These are phyloP conservation scores for Gandaritis pyraliata DNA, from an alignment of 2,888 invertebrate species.

Conservation along the genomic window DNA sequence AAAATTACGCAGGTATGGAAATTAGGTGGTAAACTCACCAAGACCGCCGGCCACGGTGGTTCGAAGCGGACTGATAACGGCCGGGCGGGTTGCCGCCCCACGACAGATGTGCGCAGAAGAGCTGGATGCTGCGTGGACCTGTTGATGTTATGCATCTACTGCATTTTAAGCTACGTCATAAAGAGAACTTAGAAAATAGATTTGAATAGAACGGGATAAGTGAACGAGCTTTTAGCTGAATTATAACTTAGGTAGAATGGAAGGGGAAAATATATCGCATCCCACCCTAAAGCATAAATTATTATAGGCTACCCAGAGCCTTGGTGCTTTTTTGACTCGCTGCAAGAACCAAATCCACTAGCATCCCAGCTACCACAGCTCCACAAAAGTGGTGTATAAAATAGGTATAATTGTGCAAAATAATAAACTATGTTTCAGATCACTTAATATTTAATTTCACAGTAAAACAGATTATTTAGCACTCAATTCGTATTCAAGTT, in stretches of 20 bases:
- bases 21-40: slow-evolving; percentile 51
- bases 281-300: no score
- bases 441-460: slow-evolving; percentile 7
- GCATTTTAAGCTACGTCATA: slow-evolving; percentile 7
- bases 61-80: slow-evolving; percentile 64
- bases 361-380: no score
- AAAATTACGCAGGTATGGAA: not conserved
- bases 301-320: no score
- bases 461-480: slow-evolving; percentile 10
- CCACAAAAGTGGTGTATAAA: no score
- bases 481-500: slow-evolving; percentile 17
- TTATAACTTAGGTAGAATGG: no score
- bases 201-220: no score
- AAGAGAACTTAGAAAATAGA: not conserved
- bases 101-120: slow-evolving; percentile 44
- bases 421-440: no score
- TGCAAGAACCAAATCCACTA: no score
- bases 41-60: slow-evolving; percentile 56
- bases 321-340: no score
- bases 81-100: slow-evolving; percentile 40
- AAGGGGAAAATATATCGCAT: no score
- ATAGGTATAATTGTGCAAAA: no score
- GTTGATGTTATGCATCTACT: slow-evolving; percentile 33
- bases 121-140: slow-evolving; percentile 33
- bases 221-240: no score